Percentiles rank a stretch among this genome's conserved stretches.
Evolutionary conservation across 1,140 invertebrate genomes (phyloP).

Genomic region (Neotoxoptera formosana): DNA sequence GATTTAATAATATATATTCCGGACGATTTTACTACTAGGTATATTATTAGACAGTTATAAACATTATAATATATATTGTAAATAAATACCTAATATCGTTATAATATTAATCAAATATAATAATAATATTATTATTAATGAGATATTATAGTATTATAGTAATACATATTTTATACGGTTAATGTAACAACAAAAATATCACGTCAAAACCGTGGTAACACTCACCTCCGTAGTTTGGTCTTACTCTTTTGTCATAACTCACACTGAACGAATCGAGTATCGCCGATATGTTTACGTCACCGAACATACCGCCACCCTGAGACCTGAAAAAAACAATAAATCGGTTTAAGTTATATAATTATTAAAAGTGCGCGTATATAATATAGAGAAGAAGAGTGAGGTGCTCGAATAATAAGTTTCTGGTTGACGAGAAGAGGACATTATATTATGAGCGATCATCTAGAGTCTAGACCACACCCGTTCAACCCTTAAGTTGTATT

Average conservation of each 20-base stretch:
- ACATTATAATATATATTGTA: neutral
- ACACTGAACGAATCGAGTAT: constrained; percentile 92
- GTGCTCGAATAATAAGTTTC: neutral
- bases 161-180: neutral
- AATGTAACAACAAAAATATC: neutral
- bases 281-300: constrained; percentile 90
- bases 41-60: neutral
- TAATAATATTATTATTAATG: neutral
- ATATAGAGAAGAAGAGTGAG: no score
- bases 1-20: neutral
- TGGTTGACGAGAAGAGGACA: neutral
- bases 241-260: constrained; percentile 97
- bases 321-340: constrained; percentile 35
- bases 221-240: constrained; percentile 97
- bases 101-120: neutral
- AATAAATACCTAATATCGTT: neutral
- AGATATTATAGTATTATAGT: neutral
- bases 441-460: neutral
- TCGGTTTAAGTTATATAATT: neutral
- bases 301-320: constrained; percentile 75
- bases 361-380: neutral
- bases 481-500: neutral
- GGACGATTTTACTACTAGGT: neutral
- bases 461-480: neutral
- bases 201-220: constrained; percentile 61